phyloP scores from a whole-genome alignment of 53 echinoderm and acorn worm species.

The Apostichopus leukothele region DNA sequence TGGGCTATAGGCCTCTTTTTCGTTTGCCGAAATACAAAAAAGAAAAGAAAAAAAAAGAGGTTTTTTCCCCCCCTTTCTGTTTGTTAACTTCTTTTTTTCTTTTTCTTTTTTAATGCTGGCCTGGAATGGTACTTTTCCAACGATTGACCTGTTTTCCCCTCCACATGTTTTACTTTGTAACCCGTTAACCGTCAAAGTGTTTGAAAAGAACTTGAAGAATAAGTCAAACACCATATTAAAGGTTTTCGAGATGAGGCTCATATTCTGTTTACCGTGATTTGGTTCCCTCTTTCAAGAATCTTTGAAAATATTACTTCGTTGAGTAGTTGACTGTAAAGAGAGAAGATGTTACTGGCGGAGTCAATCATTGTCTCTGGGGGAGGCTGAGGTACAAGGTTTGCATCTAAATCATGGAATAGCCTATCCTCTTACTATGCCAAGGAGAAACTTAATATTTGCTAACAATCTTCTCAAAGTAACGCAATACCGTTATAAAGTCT shows the following conservation, averaged over 20 bases:
- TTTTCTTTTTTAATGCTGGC: not conserved
- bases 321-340: constrained; percentile 29
- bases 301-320: constrained; percentile 41
- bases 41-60: not conserved
- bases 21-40: not conserved
- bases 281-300: constrained; percentile 1
- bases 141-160: not conserved
- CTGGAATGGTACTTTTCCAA: not conserved
- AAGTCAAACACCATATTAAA: constrained; percentile 34
- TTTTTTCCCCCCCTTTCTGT: no score
- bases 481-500: constrained; percentile 6
- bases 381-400: constrained; percentile 24
- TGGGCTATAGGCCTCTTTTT: not conserved
- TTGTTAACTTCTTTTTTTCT: no score
- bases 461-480: constrained; percentile 28
- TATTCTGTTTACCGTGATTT: constrained; percentile 28
- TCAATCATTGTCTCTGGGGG: constrained; percentile 37
- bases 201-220: constrained; percentile 21
- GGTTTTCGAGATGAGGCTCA: constrained; percentile 21
- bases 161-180: not conserved
- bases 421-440: constrained; percentile 35
- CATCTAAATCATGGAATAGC: constrained; percentile 12
- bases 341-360: constrained; percentile 29
- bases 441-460: constrained; percentile 41
- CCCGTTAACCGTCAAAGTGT: not conserved